A percentile compares a stretch with the other conserved stretches of the same genome.
These are phyloP conservation scores for Hippocampus comes DNA, from an alignment of 2,113 vertebrate genomes.

Conservation along the genomic window DNA sequence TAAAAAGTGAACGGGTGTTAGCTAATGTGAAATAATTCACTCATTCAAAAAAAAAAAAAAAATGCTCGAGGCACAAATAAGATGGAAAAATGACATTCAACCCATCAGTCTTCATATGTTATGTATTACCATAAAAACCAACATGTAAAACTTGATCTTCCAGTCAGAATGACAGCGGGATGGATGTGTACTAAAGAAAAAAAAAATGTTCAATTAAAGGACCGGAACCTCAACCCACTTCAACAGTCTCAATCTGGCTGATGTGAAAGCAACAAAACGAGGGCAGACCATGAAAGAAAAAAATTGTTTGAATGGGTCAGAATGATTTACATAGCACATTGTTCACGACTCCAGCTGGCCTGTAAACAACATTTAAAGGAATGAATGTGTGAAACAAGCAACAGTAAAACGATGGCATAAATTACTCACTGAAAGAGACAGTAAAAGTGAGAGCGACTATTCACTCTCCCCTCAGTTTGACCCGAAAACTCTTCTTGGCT, in stretches of 20 bases:
- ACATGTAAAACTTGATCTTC: not conserved
- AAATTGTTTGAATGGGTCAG: slow-evolving; percentile 8
- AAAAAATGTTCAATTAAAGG: not conserved
- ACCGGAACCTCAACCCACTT: slow-evolving; percentile 1
- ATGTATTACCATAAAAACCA: not conserved
- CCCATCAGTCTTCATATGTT: no score
- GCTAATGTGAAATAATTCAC: no score
- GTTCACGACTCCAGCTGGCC: slow-evolving; percentile 11
- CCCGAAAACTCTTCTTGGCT: slow-evolving; percentile 37
- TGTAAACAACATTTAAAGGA: slow-evolving; percentile 3
- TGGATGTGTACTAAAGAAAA: not conserved
- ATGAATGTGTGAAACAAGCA: slow-evolving; percentile 23
- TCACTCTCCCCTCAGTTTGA: slow-evolving; percentile 42
- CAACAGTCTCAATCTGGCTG: not conserved
- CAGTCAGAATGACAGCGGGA: no score
- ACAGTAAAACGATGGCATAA: slow-evolving; percentile 28
- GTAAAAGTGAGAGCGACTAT: slow-evolving; percentile 49
- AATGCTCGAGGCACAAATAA: no score
- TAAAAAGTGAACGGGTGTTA: no score
- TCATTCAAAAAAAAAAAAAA: no score
- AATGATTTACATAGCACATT: slow-evolving; percentile 1
- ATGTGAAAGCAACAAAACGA: slow-evolving; percentile 25
- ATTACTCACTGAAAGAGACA: slow-evolving; percentile 35
- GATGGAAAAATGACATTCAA: no score
- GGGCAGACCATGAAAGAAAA: slow-evolving; percentile 26